Conservation (phyloP, 1,140 invertebrate genomes). For the Rhagoletis zephyria region DNA sequence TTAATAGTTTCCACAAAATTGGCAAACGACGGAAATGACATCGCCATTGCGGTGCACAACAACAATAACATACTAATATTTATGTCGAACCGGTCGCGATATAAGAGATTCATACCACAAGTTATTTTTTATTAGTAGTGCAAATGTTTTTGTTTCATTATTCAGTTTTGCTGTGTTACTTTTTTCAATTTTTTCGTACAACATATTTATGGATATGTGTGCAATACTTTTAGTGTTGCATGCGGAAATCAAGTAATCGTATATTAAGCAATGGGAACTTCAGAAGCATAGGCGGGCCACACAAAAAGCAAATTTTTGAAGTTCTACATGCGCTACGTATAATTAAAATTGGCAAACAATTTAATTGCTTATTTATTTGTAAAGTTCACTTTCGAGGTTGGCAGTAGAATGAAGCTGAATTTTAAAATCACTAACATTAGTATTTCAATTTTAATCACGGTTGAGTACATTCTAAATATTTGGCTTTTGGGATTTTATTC, state of each 20-base stretch:
- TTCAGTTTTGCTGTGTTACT: not conserved
- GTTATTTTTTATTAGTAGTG: not conserved
- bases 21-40: constrained; percentile 1
- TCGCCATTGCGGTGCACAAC: not conserved
- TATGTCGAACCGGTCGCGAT: constrained; percentile 25
- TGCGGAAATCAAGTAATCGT: not conserved
- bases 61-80: not conserved
- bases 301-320: no score
- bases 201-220: not conserved
- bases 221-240: not conserved
- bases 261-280: not conserved
- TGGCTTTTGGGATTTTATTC: no score
- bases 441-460: no score
- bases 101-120: not conserved
- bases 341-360: no score
- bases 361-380: no score
- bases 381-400: no score
- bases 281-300: not conserved
- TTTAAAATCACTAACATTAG: no score
- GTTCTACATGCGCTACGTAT: no score
- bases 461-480: no score
- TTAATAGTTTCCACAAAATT: constrained; percentile 10
- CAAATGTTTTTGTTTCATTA: not conserved
- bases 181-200: not conserved
- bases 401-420: no score